phyloP scores from a whole-genome alignment of 2,113 vertebrate genomes.

The Menidia beryllina region DNA sequence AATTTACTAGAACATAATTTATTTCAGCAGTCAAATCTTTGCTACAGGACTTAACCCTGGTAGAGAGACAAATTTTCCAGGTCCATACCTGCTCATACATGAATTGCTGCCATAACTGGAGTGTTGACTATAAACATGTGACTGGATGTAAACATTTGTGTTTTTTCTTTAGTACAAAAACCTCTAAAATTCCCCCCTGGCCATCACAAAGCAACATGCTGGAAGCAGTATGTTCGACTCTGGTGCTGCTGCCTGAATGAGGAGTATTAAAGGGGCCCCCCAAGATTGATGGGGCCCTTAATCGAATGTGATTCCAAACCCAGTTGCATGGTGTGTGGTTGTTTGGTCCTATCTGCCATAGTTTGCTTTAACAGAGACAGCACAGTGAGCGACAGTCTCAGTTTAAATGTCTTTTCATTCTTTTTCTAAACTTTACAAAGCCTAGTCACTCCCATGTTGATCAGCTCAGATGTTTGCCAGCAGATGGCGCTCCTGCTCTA shows the following conservation, averaged over 20 bases:
- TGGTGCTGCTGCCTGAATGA: slow-evolving; percentile 41
- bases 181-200: background rate
- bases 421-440: background rate
- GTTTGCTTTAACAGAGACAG: background rate
- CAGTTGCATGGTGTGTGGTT: slow-evolving; percentile 2
- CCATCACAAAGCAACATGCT: slow-evolving; percentile 15
- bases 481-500: slow-evolving; percentile 74
- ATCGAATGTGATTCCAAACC: slow-evolving; percentile 11
- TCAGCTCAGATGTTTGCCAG: slow-evolving; percentile 28
- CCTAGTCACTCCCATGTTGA: background rate
- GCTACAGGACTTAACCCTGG: too few species aligned
- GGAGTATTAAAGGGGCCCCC: slow-evolving; percentile 27
- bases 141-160: background rate
- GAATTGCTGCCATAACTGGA: background rate
- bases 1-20: too few species aligned
- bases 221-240: slow-evolving; percentile 2
- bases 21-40: too few species aligned
- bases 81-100: too few species aligned
- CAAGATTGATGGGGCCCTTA: slow-evolving; percentile 29
- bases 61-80: too few species aligned
- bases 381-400: background rate
- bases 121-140: background rate
- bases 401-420: background rate
- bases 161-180: background rate
- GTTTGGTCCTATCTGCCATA: background rate